Evolutionary conservation across 2,888 invertebrate genomes (phyloP).

Genomic region (Tetanocera ferruginea): DNA sequence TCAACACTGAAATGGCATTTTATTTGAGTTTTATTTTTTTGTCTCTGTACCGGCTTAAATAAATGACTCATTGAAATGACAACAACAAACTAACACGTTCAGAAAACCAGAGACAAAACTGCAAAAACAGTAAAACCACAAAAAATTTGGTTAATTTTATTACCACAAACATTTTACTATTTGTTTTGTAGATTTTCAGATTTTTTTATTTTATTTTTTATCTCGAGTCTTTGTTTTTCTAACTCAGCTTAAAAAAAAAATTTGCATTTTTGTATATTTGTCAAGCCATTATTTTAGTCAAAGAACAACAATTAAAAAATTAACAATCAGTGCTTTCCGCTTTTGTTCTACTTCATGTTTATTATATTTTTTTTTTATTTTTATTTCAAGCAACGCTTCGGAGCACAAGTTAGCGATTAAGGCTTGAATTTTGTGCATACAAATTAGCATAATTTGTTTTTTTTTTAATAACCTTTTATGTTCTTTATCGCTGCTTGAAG

Average conservation of each 20-base stretch:
- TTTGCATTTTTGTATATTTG: slow-evolving; percentile 1
- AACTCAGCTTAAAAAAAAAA: background rate
- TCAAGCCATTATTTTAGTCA: background rate
- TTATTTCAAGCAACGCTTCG: slow-evolving; percentile 44
- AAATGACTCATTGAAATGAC: background rate
- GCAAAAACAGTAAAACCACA: no score
- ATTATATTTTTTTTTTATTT: slow-evolving; percentile 9
- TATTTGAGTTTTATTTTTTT: no score
- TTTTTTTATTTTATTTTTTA: no score
- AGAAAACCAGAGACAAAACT: background rate
- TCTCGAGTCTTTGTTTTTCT: no score
- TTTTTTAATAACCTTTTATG: background rate
- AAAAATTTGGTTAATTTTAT: no score
- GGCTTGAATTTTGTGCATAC: slow-evolving; percentile 35
- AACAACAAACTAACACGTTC: background rate
- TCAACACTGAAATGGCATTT: background rate
- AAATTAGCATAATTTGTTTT: slow-evolving; percentile 12
- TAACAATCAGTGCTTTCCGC: slow-evolving; percentile 10
- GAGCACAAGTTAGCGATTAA: slow-evolving; percentile 56
- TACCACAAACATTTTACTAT: no score
- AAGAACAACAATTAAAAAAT: background rate
- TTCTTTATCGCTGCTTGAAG: background rate
- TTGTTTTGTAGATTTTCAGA: no score
- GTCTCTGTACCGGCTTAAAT: background rate
- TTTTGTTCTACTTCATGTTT: slow-evolving; percentile 13